Base-by-base conservation (phyloP, 2,113 vertebrate species). In the Galemys pyrenaicus region DNA sequence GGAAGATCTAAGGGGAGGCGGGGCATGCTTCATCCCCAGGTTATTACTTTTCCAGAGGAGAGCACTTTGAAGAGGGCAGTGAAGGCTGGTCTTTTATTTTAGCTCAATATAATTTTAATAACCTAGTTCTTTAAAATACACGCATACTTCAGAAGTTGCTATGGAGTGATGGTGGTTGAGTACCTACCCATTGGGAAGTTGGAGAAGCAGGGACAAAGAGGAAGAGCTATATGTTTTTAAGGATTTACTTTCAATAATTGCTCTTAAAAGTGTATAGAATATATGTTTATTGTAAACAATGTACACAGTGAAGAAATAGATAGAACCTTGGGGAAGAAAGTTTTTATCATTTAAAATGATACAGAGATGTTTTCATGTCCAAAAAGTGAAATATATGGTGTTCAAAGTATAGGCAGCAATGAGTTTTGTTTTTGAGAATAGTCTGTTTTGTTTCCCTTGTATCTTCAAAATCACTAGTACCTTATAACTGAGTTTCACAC, bases 1-100 rank as follows among this genome's bases (percentile, higher is more conserved):
- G 94, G 71, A 83, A 51, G 82, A 94, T 97, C 87, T 87, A 95
- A 32, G 71, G 87, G 35, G 60, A 44, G 78, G 44, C 67, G 39
- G 87, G 58, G 73, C 58, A 0, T 1, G 3, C 77, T 46, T 46
- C 44, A 16, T 30, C 82, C 41, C 58, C 79, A 39, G 49, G 89
- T 79, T 41, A 87, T 70, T 89, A 44, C 68, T 86, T 96, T 79
- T 79, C 87, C 39, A 35, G 83, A 80, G 79, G 56, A 65, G n/a
- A 87, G 49, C 26, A 12, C 89, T 95, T 95, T 94, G 94, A 95
- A 96, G 95, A 56, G 15, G 56, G 20, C 11, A 4, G 44, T 22
- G 89, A 49, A 89, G 54, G 65, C 68, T 6, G 37, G 65, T 49
- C 89, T 92, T 96, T 89, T 49, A 54, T 89, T 95, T 87, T 58